Evolutionary conservation across 2,797 vertebrate genomes (phyloP).

Genomic region (Acanthurus lineatus): DNA sequence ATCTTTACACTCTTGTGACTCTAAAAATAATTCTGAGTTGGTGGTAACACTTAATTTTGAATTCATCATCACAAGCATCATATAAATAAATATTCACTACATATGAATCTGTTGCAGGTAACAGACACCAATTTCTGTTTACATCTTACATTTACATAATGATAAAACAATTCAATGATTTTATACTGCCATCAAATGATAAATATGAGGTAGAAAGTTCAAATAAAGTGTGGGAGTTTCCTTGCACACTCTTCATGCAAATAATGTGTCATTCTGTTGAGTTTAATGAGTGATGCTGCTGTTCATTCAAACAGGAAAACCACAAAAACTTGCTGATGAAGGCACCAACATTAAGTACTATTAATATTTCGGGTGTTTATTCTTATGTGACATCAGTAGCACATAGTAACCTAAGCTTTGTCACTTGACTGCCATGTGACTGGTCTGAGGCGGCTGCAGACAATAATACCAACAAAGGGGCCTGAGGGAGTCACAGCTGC

Average conservation of each 20-base stretch:
- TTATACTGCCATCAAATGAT: too few relatives aligned
- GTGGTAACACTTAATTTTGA: not conserved
- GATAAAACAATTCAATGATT: too few relatives aligned
- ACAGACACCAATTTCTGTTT: too few relatives aligned
- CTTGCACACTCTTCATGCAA: too few relatives aligned
- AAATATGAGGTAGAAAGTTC: too few relatives aligned
- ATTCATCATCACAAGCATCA: not conserved
- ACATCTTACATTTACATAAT: too few relatives aligned
- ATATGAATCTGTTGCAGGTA: not conserved
- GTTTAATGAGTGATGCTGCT: not conserved
- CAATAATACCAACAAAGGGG: slow-evolving; percentile 39
- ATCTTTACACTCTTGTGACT: not conserved
- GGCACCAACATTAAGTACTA: too few relatives aligned
- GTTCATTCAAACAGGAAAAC: not conserved
- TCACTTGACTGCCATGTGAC: slow-evolving; percentile 75
- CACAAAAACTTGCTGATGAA: not conserved
- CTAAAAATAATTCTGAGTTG: not conserved
- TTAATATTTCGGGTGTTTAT: too few relatives aligned
- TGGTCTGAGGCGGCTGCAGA: slow-evolving; percentile 30
- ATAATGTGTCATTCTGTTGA: not conserved
- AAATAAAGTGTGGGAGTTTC: too few relatives aligned
- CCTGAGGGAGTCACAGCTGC: slow-evolving; percentile 39
- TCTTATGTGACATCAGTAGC: slow-evolving; percentile 23
- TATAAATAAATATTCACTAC: not conserved
- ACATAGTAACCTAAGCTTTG: slow-evolving; percentile 52